Evolutionary conservation across 1,140 invertebrate genomes (phyloP).

Genomic region (Pararge aegeria): DNA sequence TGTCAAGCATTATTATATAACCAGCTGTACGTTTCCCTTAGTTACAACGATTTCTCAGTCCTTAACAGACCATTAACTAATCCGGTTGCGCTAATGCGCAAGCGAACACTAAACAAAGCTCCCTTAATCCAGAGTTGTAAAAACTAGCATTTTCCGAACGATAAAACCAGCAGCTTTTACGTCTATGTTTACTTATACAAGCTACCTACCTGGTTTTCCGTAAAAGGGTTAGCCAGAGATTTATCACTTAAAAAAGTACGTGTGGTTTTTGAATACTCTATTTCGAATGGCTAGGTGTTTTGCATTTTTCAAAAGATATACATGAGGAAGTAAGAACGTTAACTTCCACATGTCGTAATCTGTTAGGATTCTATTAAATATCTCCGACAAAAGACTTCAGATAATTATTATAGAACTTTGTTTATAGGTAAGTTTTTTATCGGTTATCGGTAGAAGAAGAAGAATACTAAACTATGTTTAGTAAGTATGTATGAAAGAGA

Average conservation of each 20-base stretch:
- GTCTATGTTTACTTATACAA: neutral
- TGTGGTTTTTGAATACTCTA: no score
- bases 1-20: neutral
- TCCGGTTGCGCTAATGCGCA: constrained; percentile 25
- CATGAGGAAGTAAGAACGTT: no score
- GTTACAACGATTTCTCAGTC: neutral
- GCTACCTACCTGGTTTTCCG: neutral
- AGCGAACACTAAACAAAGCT: constrained; percentile 21
- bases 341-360: no score
- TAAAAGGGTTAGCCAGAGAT: neutral
- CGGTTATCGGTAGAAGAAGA: no score
- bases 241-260: neutral
- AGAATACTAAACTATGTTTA: no score
- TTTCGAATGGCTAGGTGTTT: no score
- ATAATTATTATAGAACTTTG: no score
- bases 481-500: no score
- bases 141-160: neutral
- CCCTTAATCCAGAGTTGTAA: constrained; percentile 2
- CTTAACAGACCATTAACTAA: constrained; percentile 24
- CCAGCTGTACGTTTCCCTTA: constrained; percentile 1
- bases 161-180: neutral
- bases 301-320: no score
- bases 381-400: no score
- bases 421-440: no score
- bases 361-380: no score